Evolutionary conservation across 2,113 vertebrate genomes (phyloP).

Genomic region (Peromyscus maniculatus): DNA sequence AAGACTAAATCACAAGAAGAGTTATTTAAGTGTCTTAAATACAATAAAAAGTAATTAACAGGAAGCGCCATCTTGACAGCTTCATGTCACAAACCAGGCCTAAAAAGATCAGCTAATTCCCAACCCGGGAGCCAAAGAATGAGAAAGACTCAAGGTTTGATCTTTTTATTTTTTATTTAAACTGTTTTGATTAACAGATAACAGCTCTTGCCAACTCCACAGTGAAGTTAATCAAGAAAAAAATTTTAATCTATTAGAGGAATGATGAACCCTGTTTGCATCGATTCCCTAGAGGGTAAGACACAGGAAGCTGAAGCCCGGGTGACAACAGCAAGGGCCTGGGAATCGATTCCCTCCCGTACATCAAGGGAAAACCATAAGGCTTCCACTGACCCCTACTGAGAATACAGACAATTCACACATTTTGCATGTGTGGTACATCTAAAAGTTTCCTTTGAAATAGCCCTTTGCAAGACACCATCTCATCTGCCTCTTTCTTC

Average conservation of each 20-base stretch:
- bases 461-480: background rate
- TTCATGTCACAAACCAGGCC: constrained; percentile 74
- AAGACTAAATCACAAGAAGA: constrained; percentile 83
- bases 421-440: background rate
- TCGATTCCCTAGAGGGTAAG: constrained; percentile 32
- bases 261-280: constrained; percentile 60
- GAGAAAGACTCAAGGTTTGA: constrained; percentile 73
- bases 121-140: constrained; percentile 64
- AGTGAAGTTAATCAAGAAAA: constrained; percentile 77
- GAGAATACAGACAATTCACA: constrained; percentile 22
- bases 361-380: background rate
- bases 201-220: constrained; percentile 75
- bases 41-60: constrained; percentile 85
- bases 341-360: background rate
- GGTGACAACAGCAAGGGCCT: background rate
- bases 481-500: background rate
- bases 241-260: constrained; percentile 69
- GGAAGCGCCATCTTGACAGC: constrained; percentile 80
- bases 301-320: background rate
- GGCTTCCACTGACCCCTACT: background rate
- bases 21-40: constrained; percentile 84
- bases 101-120: constrained; percentile 79
- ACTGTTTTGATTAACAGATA: constrained; percentile 80
- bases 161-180: constrained; percentile 82
- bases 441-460: constrained; percentile 37